Evolutionary conservation across 2,113 vertebrate species (phyloP).

Genomic region (Mus musculus): GRCm39 chr5:58135501-58136000

Average conservation of each 20-base stretch:
- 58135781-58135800: background rate
- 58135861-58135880: background rate
- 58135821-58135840: background rate
- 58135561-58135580: background rate
- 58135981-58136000: background rate
- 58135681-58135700: conserved; percentile 35
- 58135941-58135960: background rate
- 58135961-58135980: background rate
- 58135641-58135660: conserved; percentile 74
- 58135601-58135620: background rate
- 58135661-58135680: conserved; percentile 36
- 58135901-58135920: background rate
- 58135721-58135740: conserved; percentile 18
- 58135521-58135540: background rate
- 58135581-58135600: background rate
- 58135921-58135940: conserved; percentile 14
- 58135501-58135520: conserved; percentile 20
- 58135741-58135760: background rate
- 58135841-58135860: background rate
- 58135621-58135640: conserved; percentile 73
- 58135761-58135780: background rate
- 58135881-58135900: background rate
- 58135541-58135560: background rate
- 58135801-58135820: background rate
- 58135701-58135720: conserved; percentile 40